Evolutionary conservation across 1,140 invertebrate species (phyloP), one percentile per base, ranked within the genome.

Genomic region (Trissolcus basalis): DNA sequence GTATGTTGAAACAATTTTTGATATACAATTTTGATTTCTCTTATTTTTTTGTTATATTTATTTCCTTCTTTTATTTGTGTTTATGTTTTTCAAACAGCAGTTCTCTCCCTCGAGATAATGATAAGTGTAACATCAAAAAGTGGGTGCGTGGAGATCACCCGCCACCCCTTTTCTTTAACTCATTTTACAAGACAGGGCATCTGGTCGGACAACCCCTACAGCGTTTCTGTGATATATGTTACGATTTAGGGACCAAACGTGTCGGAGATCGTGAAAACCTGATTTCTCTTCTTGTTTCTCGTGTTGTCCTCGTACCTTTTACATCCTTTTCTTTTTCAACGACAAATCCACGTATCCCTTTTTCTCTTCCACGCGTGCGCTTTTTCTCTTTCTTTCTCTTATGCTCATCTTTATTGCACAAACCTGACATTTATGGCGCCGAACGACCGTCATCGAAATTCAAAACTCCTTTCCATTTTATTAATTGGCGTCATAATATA

Each of bases 401-500:
- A 55, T 43, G 49, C 63, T 59, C 63, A 54, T 73, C 67, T 73
- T 80, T 74, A 71, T 80, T 70, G 76, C 69, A 60, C 76, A 78
- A 73, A 78, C 76, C 41, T 73, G 69, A 78, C 76, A 45, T 73
- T 78, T 73, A 73, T 70, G 70, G 76, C 76, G 76, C 64, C 65
- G 76, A 73, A 78, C 76, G 64, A 69, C 59, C 69, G 75, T 78
- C 75, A 73, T 78, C 75, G 69, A 73, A 72, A 73, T 69, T 78
- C 75, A 78, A 78, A 78, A 69, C 69, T 69, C 69, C 65, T 81
- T 81, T 71, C 74, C 81, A 81, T 83, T 82, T 84, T 83, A 82
- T 84, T 84, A 84, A 83, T 84, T 84, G 82, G 82, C 82, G 77
- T 76, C 77, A 77, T 83, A 83, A 83, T 80, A 56, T 83, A 83